Percentiles rank a stretch among this genome's conserved stretches.
Conservation (phyloP, 2,113 vertebrate species). For the Stomatorhinus ivindoensis region DNA sequence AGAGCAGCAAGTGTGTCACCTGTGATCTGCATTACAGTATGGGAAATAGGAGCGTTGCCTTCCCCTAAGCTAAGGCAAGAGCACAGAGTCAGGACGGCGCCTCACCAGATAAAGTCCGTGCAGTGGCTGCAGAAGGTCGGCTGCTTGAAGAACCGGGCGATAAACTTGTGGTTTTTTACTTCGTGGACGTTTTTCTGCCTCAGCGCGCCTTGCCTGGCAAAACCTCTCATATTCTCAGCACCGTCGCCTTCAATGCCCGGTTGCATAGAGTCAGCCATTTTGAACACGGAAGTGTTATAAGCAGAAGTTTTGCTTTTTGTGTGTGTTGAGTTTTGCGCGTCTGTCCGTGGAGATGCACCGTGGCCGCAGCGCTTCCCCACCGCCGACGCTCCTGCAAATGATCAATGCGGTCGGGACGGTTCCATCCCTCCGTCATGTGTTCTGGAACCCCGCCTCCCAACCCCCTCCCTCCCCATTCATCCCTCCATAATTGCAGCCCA, state of each 20-base stretch:
- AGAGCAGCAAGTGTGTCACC: conserved; percentile 59
- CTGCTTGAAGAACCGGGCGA: conserved; percentile 87
- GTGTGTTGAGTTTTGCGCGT: neutral
- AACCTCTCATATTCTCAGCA: conserved; percentile 70
- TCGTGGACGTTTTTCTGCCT: conserved; percentile 78
- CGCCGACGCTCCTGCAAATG: neutral
- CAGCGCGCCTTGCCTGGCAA: conserved; percentile 82
- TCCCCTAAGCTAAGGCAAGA: neutral
- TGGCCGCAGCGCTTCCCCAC: conserved; percentile 7
- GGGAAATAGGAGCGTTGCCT: neutral
- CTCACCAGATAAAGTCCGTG: conserved; percentile 86
- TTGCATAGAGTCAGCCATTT: conserved; percentile 61
- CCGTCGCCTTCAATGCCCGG: conserved; percentile 54
- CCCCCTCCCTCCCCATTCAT: neutral
- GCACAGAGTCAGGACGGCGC: neutral
- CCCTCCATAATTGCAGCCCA: neutral
- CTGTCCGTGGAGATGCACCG: neutral
- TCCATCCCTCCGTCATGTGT: conserved; percentile 5
- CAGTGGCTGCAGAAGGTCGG: conserved; percentile 90
- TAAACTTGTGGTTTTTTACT: conserved; percentile 84
- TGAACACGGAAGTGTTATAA: conserved; percentile 29
- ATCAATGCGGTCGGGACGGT: neutral
- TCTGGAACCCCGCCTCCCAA: conserved; percentile 8
- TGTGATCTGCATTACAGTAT: conserved; percentile 41
- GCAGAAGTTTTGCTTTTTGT: conserved; percentile 11